These are phyloP conservation scores for Gyps fulvus DNA, from an alignment of 2,113 vertebrate species.

Conservation along the genomic window DNA sequence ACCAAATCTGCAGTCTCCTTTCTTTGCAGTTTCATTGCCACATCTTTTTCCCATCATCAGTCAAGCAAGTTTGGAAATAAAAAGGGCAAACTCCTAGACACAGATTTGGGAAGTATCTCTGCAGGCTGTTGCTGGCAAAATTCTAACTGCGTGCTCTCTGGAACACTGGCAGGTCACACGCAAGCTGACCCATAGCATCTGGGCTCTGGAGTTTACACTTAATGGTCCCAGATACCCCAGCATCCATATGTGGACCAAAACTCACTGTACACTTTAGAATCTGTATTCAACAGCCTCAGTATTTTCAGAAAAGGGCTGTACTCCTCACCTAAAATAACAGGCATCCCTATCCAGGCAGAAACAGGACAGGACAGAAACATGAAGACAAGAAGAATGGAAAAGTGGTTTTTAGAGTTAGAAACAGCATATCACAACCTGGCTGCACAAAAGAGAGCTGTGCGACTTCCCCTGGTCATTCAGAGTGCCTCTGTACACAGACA, in stretches of 20 bases:
- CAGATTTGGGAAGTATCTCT: background rate
- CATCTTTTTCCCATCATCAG: background rate
- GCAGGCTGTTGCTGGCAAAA: background rate
- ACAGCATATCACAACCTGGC: background rate
- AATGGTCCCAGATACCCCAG: background rate
- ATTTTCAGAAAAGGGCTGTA: background rate
- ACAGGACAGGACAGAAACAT: background rate
- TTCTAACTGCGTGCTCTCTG: background rate
- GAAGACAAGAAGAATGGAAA: background rate
- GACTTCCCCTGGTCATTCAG: background rate
- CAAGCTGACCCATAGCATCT: background rate
- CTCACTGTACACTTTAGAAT: background rate
- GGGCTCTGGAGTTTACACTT: background rate
- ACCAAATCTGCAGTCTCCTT: background rate
- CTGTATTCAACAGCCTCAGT: background rate
- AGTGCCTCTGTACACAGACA: background rate
- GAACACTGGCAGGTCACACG: background rate
- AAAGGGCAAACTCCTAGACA: background rate
- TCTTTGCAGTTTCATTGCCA: background rate
- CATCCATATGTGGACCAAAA: background rate
- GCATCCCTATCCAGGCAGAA: background rate
- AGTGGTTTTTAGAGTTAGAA: background rate
- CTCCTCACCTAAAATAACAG: background rate
- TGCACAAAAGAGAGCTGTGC: background rate
- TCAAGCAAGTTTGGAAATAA: constrained; percentile 18